Percentiles rank a stretch among this genome's conserved stretches.
Evolutionary conservation across 1,140 invertebrate genomes (phyloP).

Genomic region (Aphaenogaster floridana): DNA sequence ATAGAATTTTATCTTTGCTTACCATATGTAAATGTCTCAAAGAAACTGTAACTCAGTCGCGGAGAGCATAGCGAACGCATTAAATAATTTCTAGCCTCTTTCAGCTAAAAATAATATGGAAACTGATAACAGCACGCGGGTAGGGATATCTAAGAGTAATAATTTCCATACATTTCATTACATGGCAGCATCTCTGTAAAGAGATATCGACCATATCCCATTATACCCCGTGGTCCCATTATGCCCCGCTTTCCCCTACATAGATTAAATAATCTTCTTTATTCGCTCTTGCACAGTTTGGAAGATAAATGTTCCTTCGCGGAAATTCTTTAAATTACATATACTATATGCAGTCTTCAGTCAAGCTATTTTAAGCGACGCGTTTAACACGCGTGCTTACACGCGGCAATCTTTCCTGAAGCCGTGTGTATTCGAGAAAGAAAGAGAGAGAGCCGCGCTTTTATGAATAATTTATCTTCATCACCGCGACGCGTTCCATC

Average conservation of each 20-base stretch:
- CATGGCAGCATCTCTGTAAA: too few relatives aligned
- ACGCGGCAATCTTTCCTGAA: constrained; percentile 32
- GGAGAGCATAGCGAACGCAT: too few relatives aligned
- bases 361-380: constrained; percentile 16
- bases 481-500: constrained; percentile 42
- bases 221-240: too few relatives aligned
- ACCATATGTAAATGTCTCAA: too few relatives aligned
- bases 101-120: too few relatives aligned
- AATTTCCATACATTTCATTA: too few relatives aligned
- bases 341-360: constrained; percentile 17
- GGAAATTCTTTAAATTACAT: neutral
- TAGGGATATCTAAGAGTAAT: too few relatives aligned
- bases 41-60: too few relatives aligned
- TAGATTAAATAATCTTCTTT: constrained; percentile 6
- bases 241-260: neutral
- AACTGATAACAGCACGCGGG: too few relatives aligned
- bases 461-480: constrained; percentile 71
- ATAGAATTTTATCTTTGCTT: too few relatives aligned
- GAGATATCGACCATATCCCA: too few relatives aligned
- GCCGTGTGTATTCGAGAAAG: neutral
- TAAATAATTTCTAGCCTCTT: too few relatives aligned
- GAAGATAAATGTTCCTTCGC: neutral
- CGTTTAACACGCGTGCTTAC: constrained; percentile 36
- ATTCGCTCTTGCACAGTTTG: neutral
- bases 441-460: constrained; percentile 21